Percentiles rank a stretch among this genome's conserved stretches.
Conservation (phyloP, 2,888 invertebrate genomes). For the Orthonychiurus folsomi region DNA sequence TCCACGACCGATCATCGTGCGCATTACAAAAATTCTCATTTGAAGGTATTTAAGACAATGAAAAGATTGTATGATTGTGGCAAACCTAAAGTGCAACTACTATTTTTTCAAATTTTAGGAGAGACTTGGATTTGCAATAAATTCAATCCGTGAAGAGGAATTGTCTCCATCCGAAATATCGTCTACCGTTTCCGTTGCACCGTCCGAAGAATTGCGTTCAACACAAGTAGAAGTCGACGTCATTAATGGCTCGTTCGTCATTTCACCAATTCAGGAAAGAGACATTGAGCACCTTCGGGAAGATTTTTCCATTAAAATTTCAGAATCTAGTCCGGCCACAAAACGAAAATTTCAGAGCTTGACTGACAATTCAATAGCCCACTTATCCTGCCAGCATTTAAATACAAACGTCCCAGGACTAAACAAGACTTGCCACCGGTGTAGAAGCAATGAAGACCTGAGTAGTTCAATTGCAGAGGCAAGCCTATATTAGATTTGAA, state of each 20-base stretch:
- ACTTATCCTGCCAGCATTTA: background rate
- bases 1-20: background rate
- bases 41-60: background rate
- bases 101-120: slow-evolving; percentile 6
- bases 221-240: background rate
- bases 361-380: background rate
- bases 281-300: background rate
- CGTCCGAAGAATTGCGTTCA: background rate
- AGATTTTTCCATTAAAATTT: background rate
- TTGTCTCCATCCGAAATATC: slow-evolving; percentile 18
- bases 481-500: slow-evolving; percentile 7
- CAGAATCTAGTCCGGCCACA: background rate
- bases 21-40: slow-evolving; percentile 7
- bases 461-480: background rate
- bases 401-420: background rate
- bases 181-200: slow-evolving; percentile 3
- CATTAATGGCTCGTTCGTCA: background rate
- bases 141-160: slow-evolving; percentile 31
- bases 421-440: background rate
- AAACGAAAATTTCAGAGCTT: background rate
- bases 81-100: background rate
- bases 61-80: background rate
- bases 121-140: slow-evolving; percentile 13
- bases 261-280: background rate
- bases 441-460: background rate